Conservation (phyloP, 2,888 invertebrate genomes). For the Eremobia ochroleuca region DNA sequence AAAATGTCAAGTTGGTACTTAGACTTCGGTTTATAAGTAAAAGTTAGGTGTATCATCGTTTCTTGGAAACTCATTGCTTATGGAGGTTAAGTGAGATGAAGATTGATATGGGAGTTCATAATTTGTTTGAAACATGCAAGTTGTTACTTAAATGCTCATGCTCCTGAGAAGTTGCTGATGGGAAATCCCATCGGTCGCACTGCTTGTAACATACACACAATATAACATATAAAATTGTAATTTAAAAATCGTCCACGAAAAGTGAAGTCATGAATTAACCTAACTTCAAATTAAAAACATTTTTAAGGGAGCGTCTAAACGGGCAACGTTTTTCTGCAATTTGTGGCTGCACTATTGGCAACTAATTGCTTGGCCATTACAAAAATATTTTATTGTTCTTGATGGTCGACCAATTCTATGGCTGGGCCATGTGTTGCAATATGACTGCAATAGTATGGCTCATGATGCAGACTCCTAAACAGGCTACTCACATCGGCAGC, state of each 20-base stretch:
- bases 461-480: no score
- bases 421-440: no score
- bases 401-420: no score
- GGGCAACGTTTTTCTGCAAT: no score
- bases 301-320: no score
- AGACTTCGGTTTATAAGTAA: not conserved
- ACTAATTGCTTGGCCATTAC: no score
- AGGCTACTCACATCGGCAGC: no score
- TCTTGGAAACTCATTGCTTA: not conserved
- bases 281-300: not conserved
- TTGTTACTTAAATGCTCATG: not conserved
- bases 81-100: not conserved
- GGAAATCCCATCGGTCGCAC: not conserved
- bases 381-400: no score
- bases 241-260: fast-evolving
- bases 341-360: no score
- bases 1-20: not conserved
- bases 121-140: not conserved
- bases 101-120: not conserved
- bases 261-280: not conserved
- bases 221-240: not conserved
- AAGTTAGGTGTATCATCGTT: no score
- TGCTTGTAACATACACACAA: not conserved
- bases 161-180: no score
- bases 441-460: no score